Conservation (phyloP, 37 sponge, comb jelly and placozoan species). For the Spongilla lacustris region DNA sequence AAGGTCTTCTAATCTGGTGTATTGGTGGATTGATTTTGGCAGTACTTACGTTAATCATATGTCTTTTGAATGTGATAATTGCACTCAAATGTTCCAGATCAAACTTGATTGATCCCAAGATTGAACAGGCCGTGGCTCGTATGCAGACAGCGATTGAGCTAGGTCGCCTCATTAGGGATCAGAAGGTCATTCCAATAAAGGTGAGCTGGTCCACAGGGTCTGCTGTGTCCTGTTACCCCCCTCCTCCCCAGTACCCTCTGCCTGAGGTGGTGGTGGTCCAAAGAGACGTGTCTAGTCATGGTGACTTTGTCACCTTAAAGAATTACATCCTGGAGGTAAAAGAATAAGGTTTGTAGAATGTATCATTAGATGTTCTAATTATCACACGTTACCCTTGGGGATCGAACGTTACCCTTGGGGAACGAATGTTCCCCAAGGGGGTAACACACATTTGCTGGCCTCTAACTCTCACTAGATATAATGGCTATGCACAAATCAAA, state of each 20-base stretch:
- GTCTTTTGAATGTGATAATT: too few relatives aligned
- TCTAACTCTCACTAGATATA: too few relatives aligned
- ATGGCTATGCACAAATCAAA: too few relatives aligned
- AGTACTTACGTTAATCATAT: too few relatives aligned
- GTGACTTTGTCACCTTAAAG: constrained; percentile 68
- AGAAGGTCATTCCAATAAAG: constrained; percentile 90
- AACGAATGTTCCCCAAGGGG: too few relatives aligned
- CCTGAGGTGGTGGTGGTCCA: constrained; percentile 91
- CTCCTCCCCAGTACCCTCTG: constrained; percentile 84
- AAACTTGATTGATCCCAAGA: constrained; percentile 78
- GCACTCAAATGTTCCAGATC: constrained; percentile 41
- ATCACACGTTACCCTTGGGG: too few relatives aligned
- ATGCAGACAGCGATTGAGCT: constrained; percentile 97
- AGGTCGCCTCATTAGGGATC: constrained; percentile 87
- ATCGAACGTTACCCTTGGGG: too few relatives aligned
- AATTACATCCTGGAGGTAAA: constrained; percentile 84
- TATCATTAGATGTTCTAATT: not conserved
- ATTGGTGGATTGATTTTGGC: too few relatives aligned
- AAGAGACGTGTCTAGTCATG: constrained; percentile 55
- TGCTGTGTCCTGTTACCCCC: not conserved
- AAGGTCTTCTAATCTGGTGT: too few relatives aligned
- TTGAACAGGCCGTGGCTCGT: constrained; percentile 78
- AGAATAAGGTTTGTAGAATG: constrained; percentile 3
- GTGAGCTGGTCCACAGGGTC: constrained; percentile 13
- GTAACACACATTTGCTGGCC: too few relatives aligned